Evolutionary conservation across 2,113 vertebrate genomes (phyloP), one percentile per base, ranked within the genome.

Genomic region (Proterorhinus semilunaris): DNA sequence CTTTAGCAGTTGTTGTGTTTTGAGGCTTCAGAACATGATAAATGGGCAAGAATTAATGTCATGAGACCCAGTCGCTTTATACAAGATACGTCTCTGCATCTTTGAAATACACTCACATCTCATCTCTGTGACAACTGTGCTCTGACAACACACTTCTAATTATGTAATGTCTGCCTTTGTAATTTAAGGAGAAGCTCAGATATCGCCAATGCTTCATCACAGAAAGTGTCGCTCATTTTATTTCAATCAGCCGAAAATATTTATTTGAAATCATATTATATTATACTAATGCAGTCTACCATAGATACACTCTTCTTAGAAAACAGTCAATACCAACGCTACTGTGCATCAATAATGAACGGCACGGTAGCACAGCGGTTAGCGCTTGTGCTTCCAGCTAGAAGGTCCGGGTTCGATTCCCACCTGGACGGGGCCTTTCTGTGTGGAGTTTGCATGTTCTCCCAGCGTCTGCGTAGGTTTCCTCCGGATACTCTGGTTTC

Each of bases 41-140:
- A 83, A 87, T 79, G 74, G 62, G 53, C 17, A 57, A 43, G 27
- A 80, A 74, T 72, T 10, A 65, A 82, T 81, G 75, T 63, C 70
- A 71, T 45, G 54, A 16, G 12, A 65, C 49, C 77, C 17, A 45
- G 8, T 10, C 50, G 43, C 48, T 47, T n/a, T 47, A 16, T 68
- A 69, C 66, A 16, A 65, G 61, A 64, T 69, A 64, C 76, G 69
- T 61, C 6, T 3, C n/a, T 9, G 3, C 68, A 46, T 66, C 54
- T 52, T 57, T 12, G 27, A 10, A 58, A 48, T 16, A 47, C 1
- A 1, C 65, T 6, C 42, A 66, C 49, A 6, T 50, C 42, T 53
- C 52, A 17, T 53, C 52, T 21, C 52, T 16, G 13, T 66, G 63
- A 77, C 16, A 69, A 59, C 27, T 8, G 12, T 42, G 21, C 11